Conservation (phyloP, 1,140 invertebrate genomes). For the Apolygus lucorum region DNA sequence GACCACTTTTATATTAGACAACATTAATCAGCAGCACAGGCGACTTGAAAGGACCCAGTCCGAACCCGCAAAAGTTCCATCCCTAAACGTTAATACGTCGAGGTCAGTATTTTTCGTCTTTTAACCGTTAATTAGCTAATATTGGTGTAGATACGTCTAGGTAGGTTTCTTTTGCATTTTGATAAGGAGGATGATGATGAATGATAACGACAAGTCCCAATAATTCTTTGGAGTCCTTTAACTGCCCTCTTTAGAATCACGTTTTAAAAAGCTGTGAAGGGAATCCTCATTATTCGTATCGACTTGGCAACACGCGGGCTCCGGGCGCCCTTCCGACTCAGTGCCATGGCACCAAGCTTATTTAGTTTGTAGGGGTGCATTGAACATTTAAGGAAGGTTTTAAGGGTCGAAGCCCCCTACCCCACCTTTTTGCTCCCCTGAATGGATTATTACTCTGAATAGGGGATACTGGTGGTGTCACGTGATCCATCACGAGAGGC, state of each 20-base stretch:
- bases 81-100: conserved; percentile 51
- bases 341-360: not conserved
- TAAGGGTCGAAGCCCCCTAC: not conserved
- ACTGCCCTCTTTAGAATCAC: too few species aligned
- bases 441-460: not conserved
- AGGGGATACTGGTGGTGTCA: not conserved
- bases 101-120: conserved; percentile 20
- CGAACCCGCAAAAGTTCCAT: conserved; percentile 50
- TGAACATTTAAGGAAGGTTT: not conserved
- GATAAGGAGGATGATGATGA: too few species aligned
- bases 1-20: conserved; percentile 25
- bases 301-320: not conserved
- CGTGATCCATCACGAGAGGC: not conserved
- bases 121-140: too few species aligned
- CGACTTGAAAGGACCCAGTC: conserved; percentile 72
- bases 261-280: not conserved
- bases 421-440: not conserved
- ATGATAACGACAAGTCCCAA: too few species aligned
- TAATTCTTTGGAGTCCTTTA: too few species aligned
- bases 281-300: too few species aligned
- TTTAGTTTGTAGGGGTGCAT: not conserved
- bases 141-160: too few species aligned
- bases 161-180: too few species aligned
- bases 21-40: conserved; percentile 48
- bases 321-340: not conserved